These are phyloP conservation scores for Sebastolobus altivelis DNA, from an alignment of 2,797 vertebrate genomes.

Conservation along the genomic window DNA sequence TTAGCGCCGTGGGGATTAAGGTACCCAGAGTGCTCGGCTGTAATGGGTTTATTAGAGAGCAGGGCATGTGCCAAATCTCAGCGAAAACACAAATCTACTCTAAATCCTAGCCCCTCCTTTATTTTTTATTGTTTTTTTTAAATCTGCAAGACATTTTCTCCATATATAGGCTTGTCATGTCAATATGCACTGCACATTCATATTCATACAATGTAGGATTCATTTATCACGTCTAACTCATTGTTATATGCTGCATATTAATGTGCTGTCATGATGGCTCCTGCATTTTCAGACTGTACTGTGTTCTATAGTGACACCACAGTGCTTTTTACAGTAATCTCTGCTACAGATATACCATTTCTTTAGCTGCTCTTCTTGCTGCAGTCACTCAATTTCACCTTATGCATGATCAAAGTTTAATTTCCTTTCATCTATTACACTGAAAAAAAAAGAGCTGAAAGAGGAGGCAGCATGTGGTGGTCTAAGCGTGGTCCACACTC, in stretches of 20 bases:
- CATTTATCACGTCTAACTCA: background rate
- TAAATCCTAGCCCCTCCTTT: background rate
- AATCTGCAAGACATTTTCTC: background rate
- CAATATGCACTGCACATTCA: background rate
- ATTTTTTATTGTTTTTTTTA: background rate
- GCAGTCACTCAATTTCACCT: background rate
- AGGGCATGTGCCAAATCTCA: conserved; percentile 34
- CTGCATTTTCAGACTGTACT: conserved; percentile 1
- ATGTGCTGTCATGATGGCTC: conserved; percentile 18
- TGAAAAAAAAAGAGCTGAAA: background rate
- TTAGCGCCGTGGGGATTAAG: conserved; percentile 45
- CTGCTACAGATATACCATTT: background rate
- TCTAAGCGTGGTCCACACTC: conserved; percentile 23
- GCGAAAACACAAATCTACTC: conserved; percentile 2
- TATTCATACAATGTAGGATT: background rate
- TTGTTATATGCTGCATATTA: conserved; percentile 20
- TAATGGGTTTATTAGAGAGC: conserved; percentile 45
- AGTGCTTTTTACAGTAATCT: background rate
- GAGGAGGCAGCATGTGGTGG: background rate
- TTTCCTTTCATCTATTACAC: background rate
- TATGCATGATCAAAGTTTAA: background rate
- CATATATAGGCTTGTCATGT: background rate
- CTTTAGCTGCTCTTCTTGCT: background rate
- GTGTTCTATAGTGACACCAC: background rate
- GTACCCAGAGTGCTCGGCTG: conserved; percentile 29